Evolutionary conservation across 1,140 invertebrate genomes (phyloP).

Genomic region (Thalassaphorura encarpata): DNA sequence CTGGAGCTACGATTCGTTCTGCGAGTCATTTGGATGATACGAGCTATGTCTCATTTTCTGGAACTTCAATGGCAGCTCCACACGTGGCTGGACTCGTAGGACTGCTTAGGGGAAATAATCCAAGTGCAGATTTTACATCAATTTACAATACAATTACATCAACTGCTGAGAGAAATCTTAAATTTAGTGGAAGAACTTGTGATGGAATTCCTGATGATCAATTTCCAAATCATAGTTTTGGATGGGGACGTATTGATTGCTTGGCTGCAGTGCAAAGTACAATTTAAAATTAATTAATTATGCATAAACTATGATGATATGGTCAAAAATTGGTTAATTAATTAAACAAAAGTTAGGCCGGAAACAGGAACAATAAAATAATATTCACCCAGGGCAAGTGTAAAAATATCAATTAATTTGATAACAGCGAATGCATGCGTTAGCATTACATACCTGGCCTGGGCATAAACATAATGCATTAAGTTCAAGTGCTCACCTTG

Average conservation of each 20-base stretch:
- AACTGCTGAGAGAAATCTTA: background rate
- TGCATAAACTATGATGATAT: no score
- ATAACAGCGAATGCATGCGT: no score
- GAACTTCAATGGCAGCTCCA: conserved; percentile 15
- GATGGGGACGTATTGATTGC: conserved; percentile 4
- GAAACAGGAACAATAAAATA: no score
- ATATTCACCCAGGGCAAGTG: no score
- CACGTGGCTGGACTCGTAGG: conserved; percentile 14
- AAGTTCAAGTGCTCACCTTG: no score
- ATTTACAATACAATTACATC: background rate
- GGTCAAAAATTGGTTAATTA: no score
- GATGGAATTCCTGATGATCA: background rate
- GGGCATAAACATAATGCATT: no score
- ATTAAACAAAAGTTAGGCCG: no score
- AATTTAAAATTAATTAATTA: no score
- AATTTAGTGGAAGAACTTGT: background rate
- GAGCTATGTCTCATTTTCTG: conserved; percentile 13
- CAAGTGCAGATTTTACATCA: background rate
- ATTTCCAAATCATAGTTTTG: conserved; percentile 3
- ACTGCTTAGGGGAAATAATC: background rate
- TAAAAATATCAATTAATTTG: no score
- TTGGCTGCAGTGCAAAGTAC: no score
- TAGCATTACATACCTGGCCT: no score
- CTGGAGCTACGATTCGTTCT: conserved; percentile 10
- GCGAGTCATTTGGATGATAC: background rate